These are phyloP conservation scores for Tetramorium alpestre DNA, from an alignment of 1,140 invertebrate species.

Conservation along the genomic window DNA sequence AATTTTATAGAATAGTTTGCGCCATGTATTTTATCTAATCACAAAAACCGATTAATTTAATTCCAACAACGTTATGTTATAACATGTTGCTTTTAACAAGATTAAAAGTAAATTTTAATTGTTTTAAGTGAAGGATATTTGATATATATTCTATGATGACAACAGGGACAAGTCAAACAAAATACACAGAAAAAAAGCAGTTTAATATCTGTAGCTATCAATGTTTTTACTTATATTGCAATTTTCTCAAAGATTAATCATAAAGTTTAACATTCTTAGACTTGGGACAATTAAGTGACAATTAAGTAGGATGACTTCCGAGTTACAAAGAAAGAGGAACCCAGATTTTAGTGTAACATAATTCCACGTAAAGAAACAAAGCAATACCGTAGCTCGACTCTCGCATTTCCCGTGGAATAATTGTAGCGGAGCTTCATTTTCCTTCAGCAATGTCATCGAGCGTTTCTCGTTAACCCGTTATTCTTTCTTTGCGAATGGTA, in stretches of 20 bases:
- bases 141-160: background rate
- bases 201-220: background rate
- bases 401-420: slow-evolving; percentile 18
- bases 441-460: background rate
- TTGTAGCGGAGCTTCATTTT: slow-evolving; percentile 19
- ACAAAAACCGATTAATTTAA: slow-evolving; percentile 8
- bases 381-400: slow-evolving; percentile 3
- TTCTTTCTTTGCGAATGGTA: background rate
- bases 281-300: background rate
- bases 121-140: background rate
- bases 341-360: slow-evolving; percentile 14
- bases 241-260: background rate
- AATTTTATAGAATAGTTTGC: background rate
- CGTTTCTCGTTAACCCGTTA: slow-evolving; percentile 14
- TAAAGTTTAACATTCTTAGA: background rate
- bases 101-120: slow-evolving; percentile 33
- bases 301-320: slow-evolving; percentile 10
- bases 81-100: background rate
- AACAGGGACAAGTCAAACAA: background rate
- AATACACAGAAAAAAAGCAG: background rate
- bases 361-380: slow-evolving; percentile 17
- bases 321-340: background rate
- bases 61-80: background rate
- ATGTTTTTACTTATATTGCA: background rate
- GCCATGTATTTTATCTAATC: background rate